Evolutionary conservation across 2,797 vertebrate species (phyloP), one percentile per base, ranked within the genome.

Genomic region (Podarcis siculus): DNA sequence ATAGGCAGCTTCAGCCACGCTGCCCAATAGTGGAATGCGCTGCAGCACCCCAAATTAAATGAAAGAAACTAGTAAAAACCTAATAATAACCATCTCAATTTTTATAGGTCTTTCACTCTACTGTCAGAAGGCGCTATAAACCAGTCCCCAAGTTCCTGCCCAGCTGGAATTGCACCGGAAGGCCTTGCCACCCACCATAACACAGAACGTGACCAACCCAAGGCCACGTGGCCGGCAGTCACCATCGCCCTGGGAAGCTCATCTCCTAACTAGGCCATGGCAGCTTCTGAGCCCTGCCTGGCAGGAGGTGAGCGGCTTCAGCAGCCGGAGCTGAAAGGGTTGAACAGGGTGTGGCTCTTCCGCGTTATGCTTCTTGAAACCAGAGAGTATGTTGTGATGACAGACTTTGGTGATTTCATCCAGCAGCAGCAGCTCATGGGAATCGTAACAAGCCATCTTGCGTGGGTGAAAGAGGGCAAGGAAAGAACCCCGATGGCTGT

Each of bases 311-410:
- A 1, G 6, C 0, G 4, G 71, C 75, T 55, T 1, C 30, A 30
- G 1, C n/a, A 0, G 73, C 71, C 0, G 5, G 69, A 64, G 66
- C 0, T 0, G 91, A 83, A 91, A 83, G 0, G 5, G 90, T 30
- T 32, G 79, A 81, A 64, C 72, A 27, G 92, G 93, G 93, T 86
- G 95, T n/a, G 81, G 94, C 2, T 87, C 87, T 88, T 15, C 42
- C 79, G 9, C 21, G 1, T 66, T 85, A 80, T 1, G 75, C 27
- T 0, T 0, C 27, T 90, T 76, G 92, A 85, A 87, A 83, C 21
- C 0, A 6, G 49, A 80, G 8, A 61, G 64, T 32, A 80, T 27
- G 78, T 10, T 37, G 64, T 49, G 83, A 76, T 35, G n/a, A 0
- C 10, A 3, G 86, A 10, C 25, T 17, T 78, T 25, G 37, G 77